Evolutionary conservation across 2,888 invertebrate genomes (phyloP), one percentile per base, ranked within the genome.

Genomic region (Ophonus ardosiacus): DNA sequence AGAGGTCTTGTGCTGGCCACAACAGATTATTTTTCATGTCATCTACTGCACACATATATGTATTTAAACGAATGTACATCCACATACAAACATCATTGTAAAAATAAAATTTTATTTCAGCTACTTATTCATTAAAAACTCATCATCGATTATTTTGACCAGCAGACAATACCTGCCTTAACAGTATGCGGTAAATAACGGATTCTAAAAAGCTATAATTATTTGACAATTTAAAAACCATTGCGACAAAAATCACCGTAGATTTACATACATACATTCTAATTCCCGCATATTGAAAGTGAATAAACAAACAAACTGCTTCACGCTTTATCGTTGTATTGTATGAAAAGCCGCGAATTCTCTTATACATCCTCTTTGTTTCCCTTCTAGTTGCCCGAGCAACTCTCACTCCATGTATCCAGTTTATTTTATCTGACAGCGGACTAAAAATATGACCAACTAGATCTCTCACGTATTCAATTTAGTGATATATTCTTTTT

Each of bases 381-480:
- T 38, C 43, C n/a, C 51, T 71, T 43, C 68, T 51, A 56, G 76
- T 78, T 57, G 57, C 31, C 57, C 78, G 18, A 56, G 10, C 68
- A 38, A 6, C 68, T 38, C 40, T 24, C n/a, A n/a, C 21, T 80
- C 15, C 40, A 80, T 84, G 84, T 84, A 76, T 84, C 84, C 84
- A 65, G 84, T 78, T 84, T 84, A 84, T 84, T 78, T 84, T 84
- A 84, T 84, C 84, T 84, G 84, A 84, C 84, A 84, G 84, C 84
- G 63, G 84, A 84, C 78, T 84, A 65, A 84, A 84, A 84, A 78
- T 84, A 84, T 84, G 84, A 61, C 84, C 84, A 84, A 78, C 84
- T 84, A 84, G 84, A 84, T 84, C 84, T 84, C 84, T 84, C 84
- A 84, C 84, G 84, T 84, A 84, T 84, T 84, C 84, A 84, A 84